phyloP scores from a whole-genome alignment of 2,113 vertebrate species.

The Notechis scutatus region DNA sequence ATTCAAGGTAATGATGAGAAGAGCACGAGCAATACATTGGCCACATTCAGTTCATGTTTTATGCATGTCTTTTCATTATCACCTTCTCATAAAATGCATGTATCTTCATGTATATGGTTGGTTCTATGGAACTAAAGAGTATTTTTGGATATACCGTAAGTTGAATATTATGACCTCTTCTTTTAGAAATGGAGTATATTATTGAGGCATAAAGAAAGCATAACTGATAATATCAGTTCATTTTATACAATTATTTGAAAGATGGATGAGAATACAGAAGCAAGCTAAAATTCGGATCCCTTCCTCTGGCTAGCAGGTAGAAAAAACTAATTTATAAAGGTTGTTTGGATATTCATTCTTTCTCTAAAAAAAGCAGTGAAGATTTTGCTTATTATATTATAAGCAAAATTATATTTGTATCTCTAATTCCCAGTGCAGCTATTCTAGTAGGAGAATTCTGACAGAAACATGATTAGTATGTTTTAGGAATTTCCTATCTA shows the following conservation, averaged over 20 bases:
- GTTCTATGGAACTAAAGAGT: not conserved
- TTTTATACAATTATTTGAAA: not conserved
- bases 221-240: not conserved
- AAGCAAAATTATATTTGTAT: not conserved
- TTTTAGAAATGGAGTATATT: not conserved
- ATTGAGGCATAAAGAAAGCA: not conserved
- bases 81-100: not conserved
- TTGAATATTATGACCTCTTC: not conserved
- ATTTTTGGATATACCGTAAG: not conserved
- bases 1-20: not conserved
- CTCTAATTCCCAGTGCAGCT: conserved; percentile 13
- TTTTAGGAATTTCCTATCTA: conserved; percentile 16
- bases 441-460: conserved; percentile 18
- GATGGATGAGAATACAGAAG: not conserved
- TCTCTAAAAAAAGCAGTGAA: not conserved
- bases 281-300: not conserved
- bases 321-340: conserved; percentile 22
- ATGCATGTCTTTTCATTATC: not conserved
- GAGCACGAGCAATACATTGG: not conserved
- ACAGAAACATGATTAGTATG: not conserved
- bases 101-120: not conserved
- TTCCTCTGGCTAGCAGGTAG: conserved; percentile 5
- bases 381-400: not conserved
- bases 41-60: not conserved
- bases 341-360: not conserved